Base-by-base conservation (phyloP, 2,888 invertebrate species). In the Papilio elwesi region DNA sequence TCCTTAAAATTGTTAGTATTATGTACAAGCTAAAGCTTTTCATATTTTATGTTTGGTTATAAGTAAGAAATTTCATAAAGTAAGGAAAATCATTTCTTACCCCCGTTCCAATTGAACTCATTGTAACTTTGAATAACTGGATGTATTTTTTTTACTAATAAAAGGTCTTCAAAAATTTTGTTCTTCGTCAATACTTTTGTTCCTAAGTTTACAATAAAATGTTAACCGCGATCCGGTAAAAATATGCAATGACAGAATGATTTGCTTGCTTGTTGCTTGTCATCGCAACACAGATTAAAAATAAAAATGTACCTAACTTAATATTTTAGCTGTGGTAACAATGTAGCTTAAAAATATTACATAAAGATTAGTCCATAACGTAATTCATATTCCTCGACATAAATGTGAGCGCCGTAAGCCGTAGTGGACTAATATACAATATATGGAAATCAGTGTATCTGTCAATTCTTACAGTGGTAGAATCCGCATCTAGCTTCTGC, bases 81-180 rank as follows among this genome's bases (percentile, higher is more conserved):
- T 73, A 16, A 71, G 71, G 49, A 64, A 12, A 36, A 74, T 74
- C 63, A 10, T 43, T 6, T 55, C 96, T 96, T 96, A 98, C 98
- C 80, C 98, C 98, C 77, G 98, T 98, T 80, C 98, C 98, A 86
- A 98, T 98, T 43, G 98, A 98, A 95, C 98, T 98, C 98, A 98
- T 98, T 80, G 85, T 95, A 79, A 68, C 75, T 83, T 74, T 76
- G 15, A 71, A 76, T 78, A 67, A 75, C 77, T 81, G 77, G 67
- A 76, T 75, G 48, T 68, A 59, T 57, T 49, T 26, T 55, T 69
- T 64, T 68, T 13, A 52, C n/a, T 62, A 38, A 51, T 65, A 65
- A 12, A 51, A 49, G 15, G 36, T n/a, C 36, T n/a, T 38, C 0
- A 65, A 65, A 13, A 13, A 12, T 12, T 16, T 26, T 47, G 38